phyloP scores from a whole-genome alignment of 1,140 invertebrate species.

The Tenebrio molitor region DNA sequence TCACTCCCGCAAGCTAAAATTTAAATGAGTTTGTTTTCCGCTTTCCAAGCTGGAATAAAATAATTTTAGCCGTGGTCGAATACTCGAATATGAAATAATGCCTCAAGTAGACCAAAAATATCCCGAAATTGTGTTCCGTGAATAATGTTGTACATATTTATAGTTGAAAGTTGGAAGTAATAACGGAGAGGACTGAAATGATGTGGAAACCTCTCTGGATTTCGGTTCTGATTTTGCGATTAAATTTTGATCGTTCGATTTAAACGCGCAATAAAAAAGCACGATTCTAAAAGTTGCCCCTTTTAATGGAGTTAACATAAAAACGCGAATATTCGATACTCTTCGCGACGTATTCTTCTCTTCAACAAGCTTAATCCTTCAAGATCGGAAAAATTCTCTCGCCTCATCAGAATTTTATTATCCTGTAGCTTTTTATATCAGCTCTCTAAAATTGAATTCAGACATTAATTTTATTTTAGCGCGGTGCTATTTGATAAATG shows the following conservation, averaged over 20 bases:
- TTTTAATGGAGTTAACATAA: neutral
- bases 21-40: too few species aligned
- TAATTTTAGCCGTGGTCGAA: neutral
- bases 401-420: neutral
- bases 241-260: neutral
- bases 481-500: conserved; percentile 22
- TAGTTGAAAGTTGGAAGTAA: neutral
- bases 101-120: neutral
- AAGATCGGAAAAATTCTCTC: conserved; percentile 7
- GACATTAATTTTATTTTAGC: conserved; percentile 29
- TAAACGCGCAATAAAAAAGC: neutral
- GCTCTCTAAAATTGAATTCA: conserved; percentile 23
- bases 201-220: neutral
- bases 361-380: neutral
- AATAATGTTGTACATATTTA: neutral
- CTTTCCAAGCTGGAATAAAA: neutral
- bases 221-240: neutral
- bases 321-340: neutral
- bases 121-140: neutral
- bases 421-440: conserved; percentile 17
- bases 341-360: neutral
- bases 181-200: neutral
- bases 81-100: neutral
- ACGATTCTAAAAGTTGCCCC: neutral
- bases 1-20: too few species aligned